These are phyloP conservation scores for Colaptes auratus DNA, from an alignment of 2,113 vertebrate species.

Conservation along the genomic window DNA sequence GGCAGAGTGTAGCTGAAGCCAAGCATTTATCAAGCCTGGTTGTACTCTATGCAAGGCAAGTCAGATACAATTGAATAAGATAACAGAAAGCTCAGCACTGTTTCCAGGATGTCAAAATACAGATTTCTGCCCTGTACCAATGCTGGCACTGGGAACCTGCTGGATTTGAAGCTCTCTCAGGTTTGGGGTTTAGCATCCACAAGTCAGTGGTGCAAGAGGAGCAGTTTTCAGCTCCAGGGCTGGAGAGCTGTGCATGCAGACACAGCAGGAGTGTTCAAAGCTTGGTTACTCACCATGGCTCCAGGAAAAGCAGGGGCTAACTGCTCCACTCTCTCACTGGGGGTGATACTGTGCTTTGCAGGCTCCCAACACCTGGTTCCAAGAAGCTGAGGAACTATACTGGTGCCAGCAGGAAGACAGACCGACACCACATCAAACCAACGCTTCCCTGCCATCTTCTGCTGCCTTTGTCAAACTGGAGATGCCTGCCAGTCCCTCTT, in stretches of 20 bases:
- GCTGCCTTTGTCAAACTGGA: neutral
- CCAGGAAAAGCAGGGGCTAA: neutral
- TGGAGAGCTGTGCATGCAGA: fast-evolving
- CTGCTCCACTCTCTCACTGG: neutral
- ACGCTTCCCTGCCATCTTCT: neutral
- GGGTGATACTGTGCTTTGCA: neutral
- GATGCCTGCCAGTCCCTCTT: neutral
- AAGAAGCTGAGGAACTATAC: neutral
- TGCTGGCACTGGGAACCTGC: constrained; percentile 7
- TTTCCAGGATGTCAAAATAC: constrained; percentile 48
- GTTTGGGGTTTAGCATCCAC: neutral
- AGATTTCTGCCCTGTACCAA: constrained; percentile 11
- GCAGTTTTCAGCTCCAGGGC: neutral
- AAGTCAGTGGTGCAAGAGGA: neutral
- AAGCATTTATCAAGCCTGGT: constrained; percentile 54
- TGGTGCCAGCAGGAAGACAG: neutral
- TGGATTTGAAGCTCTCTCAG: constrained; percentile 23
- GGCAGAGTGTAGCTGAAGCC: constrained; percentile 35
- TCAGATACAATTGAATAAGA: constrained; percentile 57
- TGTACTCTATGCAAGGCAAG: constrained; percentile 28
- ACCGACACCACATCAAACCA: neutral
- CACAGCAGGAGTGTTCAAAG: neutral
- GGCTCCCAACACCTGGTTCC: neutral
- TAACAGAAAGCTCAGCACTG: constrained; percentile 50
- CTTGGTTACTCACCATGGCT: neutral